These are phyloP conservation scores for Bos taurus DNA, from an alignment of 2,113 vertebrate genomes.

Conservation along the genomic window DNA sequence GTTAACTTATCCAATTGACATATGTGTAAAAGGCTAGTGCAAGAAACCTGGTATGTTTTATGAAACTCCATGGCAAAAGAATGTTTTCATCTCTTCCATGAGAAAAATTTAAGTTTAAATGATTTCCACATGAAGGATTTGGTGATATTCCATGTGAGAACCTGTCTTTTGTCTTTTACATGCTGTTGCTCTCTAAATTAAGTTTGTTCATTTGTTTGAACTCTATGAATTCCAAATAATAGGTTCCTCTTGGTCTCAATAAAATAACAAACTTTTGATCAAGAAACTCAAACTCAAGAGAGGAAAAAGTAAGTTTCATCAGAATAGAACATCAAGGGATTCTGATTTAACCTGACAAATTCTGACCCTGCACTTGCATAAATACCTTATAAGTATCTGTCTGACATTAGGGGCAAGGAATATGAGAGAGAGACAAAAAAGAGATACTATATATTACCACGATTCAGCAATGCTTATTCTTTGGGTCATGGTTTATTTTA, in stretches of 20 bases:
- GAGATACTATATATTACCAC: not conserved
- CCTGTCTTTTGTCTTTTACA: slow-evolving; percentile 49
- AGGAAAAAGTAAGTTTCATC: not conserved
- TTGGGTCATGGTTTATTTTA: not conserved
- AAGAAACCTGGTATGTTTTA: slow-evolving; percentile 32
- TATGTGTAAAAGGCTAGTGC: slow-evolving; percentile 27
- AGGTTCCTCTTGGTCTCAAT: not conserved
- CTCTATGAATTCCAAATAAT: slow-evolving; percentile 6
- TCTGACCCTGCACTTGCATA: not conserved
- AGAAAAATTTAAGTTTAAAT: slow-evolving; percentile 56
- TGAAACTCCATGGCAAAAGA: slow-evolving; percentile 18
- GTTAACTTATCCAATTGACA: slow-evolving; percentile 54
- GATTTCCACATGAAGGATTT: slow-evolving; percentile 62
- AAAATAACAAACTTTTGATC: slow-evolving; percentile 14
- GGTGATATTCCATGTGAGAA: not conserved
- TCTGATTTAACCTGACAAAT: not conserved
- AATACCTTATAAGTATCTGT: not conserved
- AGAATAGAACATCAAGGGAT: not conserved
- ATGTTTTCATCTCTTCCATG: slow-evolving; percentile 40
- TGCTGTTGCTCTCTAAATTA: slow-evolving; percentile 40
- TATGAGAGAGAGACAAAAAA: not conserved
- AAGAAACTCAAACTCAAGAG: not conserved
- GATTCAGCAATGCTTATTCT: not conserved
- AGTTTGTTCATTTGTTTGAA: slow-evolving; percentile 42
- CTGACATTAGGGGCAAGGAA: not conserved